phyloP scores from a whole-genome alignment of 2,797 vertebrate species.

The Galaxias olidus region DNA sequence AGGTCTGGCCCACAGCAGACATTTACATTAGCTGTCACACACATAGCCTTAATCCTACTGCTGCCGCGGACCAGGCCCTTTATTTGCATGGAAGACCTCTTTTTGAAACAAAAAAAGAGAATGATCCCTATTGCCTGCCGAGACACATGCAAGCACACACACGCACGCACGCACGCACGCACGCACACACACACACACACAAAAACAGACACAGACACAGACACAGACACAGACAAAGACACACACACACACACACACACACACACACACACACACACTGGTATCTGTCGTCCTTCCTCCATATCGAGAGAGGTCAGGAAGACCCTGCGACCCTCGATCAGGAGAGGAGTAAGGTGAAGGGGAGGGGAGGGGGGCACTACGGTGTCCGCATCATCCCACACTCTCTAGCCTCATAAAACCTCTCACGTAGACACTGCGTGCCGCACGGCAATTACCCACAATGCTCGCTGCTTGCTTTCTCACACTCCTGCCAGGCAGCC shows the following conservation, averaged over 20 bases:
- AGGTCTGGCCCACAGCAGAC: slow-evolving; percentile 42
- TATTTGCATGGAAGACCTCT: too few relatives aligned
- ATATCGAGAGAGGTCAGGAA: too few relatives aligned
- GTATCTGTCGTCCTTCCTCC: too few relatives aligned
- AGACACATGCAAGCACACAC: slow-evolving; percentile 27
- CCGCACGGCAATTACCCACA: slow-evolving; percentile 74
- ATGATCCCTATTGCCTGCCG: too few relatives aligned
- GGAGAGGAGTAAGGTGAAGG: too few relatives aligned
- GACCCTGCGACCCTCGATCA: too few relatives aligned
- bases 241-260: slow-evolving; percentile 4
- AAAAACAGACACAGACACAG: slow-evolving; percentile 17
- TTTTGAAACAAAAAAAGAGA: too few relatives aligned
- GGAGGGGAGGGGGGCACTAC: slow-evolving; percentile 20
- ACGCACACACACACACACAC: slow-evolving; percentile 3
- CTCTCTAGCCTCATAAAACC: slow-evolving; percentile 48
- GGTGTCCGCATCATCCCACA: slow-evolving; percentile 36
- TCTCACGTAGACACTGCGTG: slow-evolving; percentile 69
- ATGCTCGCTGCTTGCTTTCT: slow-evolving; percentile 69
- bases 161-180: slow-evolving; percentile 10
- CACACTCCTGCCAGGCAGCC: slow-evolving; percentile 66
- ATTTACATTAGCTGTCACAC: slow-evolving; percentile 55
- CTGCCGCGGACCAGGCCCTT: background rate
- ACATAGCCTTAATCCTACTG: slow-evolving; percentile 13
- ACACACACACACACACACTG: slow-evolving; percentile 17
- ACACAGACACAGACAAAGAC: slow-evolving; percentile 1